These are phyloP conservation scores for Phenganax subtilis DNA, from an alignment of 92 coral and sea anemone species.

Conservation along the genomic window DNA sequence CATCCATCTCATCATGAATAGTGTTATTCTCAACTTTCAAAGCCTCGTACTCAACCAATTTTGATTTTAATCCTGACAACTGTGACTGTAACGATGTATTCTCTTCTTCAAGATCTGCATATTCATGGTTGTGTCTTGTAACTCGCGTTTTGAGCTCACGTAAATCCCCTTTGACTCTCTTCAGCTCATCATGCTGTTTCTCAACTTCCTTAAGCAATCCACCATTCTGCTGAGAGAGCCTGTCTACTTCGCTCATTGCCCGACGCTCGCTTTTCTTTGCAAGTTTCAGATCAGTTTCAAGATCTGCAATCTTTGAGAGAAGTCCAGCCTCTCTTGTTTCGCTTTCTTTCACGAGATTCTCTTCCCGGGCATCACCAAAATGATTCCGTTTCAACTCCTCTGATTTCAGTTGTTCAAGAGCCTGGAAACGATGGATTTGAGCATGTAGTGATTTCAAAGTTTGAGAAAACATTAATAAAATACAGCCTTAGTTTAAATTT, in stretches of 20 bases:
- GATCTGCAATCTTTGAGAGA: conserved; percentile 81
- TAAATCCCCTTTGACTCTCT: conserved; percentile 63
- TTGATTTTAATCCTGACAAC: conserved; percentile 72
- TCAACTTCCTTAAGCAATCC: conserved; percentile 75
- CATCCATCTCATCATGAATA: conserved; percentile 82
- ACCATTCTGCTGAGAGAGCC: conserved; percentile 65
- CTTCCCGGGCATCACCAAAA: conserved; percentile 96
- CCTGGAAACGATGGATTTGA: conserved; percentile 38
- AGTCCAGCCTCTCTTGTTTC: conserved; percentile 90
- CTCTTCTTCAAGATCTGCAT: conserved; percentile 89
- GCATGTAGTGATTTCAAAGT: too few species aligned
- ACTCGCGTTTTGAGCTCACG: conserved; percentile 79
- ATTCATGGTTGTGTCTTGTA: conserved; percentile 72
- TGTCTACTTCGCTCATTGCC: conserved; percentile 67
- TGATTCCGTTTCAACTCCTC: conserved; percentile 88
- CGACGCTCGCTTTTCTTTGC: conserved; percentile 85
- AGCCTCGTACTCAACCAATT: conserved; percentile 92
- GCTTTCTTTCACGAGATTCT: conserved; percentile 84
- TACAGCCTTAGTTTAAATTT: too few species aligned
- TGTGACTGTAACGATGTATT: conserved; percentile 76
- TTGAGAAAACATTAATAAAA: too few species aligned
- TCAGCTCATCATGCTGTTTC: conserved; percentile 63
- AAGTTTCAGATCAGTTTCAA: conserved; percentile 78
- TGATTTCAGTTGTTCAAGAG: conserved; percentile 84
- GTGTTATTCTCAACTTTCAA: conserved; percentile 95